phyloP scores from a whole-genome alignment of 1,140 invertebrate genomes.

The Magallana ariakensis region DNA sequence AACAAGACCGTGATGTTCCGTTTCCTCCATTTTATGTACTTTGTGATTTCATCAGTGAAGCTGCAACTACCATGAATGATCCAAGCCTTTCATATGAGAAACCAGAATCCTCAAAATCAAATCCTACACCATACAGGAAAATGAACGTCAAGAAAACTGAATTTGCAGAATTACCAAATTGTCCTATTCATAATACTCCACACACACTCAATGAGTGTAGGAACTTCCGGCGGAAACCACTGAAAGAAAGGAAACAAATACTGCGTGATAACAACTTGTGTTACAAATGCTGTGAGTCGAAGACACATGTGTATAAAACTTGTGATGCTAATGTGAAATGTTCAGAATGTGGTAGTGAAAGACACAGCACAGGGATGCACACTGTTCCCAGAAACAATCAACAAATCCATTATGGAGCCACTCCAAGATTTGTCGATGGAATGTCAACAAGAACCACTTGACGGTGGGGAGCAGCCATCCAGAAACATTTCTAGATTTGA shows the following conservation, averaged over 20 bases:
- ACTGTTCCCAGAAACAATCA: too few relatives aligned
- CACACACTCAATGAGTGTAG: constrained; percentile 34
- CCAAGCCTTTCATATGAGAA: constrained; percentile 40
- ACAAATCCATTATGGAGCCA: too few relatives aligned
- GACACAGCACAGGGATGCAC: constrained; percentile 37
- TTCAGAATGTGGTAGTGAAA: not conserved
- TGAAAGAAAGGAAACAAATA: not conserved
- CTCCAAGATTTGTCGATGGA: too few relatives aligned
- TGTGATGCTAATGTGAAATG: not conserved
- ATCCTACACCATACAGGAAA: not conserved
- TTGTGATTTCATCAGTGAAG: constrained; percentile 47
- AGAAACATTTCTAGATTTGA: too few relatives aligned
- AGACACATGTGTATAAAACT: not conserved
- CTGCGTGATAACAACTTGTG: constrained; percentile 40
- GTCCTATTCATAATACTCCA: constrained; percentile 1
- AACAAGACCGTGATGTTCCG: constrained; percentile 24
- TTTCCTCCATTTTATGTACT: constrained; percentile 54
- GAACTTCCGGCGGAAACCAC: not conserved
- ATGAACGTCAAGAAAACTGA: constrained; percentile 2
- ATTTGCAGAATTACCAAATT: not conserved
- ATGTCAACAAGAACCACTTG: not conserved
- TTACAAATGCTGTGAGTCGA: constrained; percentile 27
- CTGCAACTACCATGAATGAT: constrained; percentile 39
- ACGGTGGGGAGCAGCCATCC: not conserved
- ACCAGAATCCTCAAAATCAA: not conserved